A percentile compares a stretch with the other conserved stretches of the same genome.
phyloP scores from a whole-genome alignment of 1,140 invertebrate species.

The Patella vulgata region DNA sequence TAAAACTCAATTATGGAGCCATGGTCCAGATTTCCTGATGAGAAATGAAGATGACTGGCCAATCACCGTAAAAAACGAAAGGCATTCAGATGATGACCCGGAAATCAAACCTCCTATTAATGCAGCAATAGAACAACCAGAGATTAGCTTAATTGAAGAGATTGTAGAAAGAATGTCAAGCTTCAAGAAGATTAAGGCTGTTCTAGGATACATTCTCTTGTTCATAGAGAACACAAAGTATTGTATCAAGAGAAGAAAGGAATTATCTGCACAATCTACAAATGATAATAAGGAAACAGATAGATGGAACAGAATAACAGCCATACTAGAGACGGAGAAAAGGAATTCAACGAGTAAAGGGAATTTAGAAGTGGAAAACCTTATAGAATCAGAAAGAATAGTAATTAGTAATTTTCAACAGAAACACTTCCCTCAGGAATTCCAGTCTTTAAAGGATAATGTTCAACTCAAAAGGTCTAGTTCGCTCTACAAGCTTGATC shows the following conservation, averaged over 20 bases:
- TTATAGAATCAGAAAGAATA: conserved; percentile 9
- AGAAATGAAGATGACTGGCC: conserved; percentile 9
- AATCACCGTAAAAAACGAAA: not conserved
- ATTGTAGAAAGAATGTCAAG: conserved; percentile 11
- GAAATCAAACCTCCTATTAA: conserved; percentile 1
- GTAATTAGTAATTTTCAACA: conserved; percentile 12
- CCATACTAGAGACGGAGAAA: no score
- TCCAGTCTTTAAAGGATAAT: conserved; percentile 1
- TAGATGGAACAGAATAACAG: no score
- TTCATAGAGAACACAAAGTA: not conserved
- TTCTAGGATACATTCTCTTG: conserved; percentile 13
- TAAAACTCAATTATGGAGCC: conserved; percentile 4
- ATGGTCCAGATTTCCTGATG: conserved; percentile 32
- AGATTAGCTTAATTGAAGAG: not conserved
- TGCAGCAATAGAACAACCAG: not conserved
- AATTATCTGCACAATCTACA: not conserved
- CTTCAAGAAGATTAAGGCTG: conserved; percentile 11
- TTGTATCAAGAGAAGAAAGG: not conserved
- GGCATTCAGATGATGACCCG: not conserved
- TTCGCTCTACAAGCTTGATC: conserved; percentile 25
- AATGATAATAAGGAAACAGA: no score
- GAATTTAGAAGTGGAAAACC: not conserved
- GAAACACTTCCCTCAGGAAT: conserved; percentile 9
- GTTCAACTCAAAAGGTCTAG: conserved; percentile 9
- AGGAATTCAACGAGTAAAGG: no score